Base-by-base conservation (phyloP, 2,113 vertebrate genomes). In the Neopipo cinnamomea region DNA sequence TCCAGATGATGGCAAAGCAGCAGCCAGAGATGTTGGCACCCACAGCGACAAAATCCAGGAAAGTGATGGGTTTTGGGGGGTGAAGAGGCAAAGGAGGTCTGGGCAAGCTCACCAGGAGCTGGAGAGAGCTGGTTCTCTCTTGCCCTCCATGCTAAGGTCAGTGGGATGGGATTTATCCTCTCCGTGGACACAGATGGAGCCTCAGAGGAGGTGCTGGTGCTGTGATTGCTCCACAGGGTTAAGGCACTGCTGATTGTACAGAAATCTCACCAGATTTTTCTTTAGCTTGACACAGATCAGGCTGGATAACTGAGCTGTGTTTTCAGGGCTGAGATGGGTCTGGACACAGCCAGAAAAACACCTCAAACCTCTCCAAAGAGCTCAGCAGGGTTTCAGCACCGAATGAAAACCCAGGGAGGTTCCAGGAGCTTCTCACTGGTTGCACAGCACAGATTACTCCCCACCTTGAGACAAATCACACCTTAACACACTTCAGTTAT, bases 1-100 rank as follows among this genome's bases (percentile, higher is more conserved):
- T 83, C 71, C 93, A 85, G n/a, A 91, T 19, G 77, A 91, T 18
- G 27, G 93, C 80, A 89, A 59, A 95, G 77, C 70, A 76, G 18
- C 65, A 73, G 47, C 49, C 27, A 35, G 55, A 89, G 75, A 65
- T 62, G 81, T 35, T 89, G 88, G 85, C 67, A 88, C 50, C 10
- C 5, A 58, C 28, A 42, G 44, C 79, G 77, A 81, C n/a, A 72
- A 85, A 86, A 94, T 65, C 88, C 91, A 86, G 83, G 85, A 50
- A 76, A 58, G 35, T 2, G n/a, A 68, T n/a, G 49, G 66, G 59
- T 11, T 5, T 5, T 75, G 61, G 68, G 76, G 81, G 73, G n/a
- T 20, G 20, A 85, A 52, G 18, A 59, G 73, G 81, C 6, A 2
- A 61, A n/a, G 33, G 68, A 80, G 31, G 78, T 63, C 61, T 73